A percentile compares a stretch with the other conserved stretches of the same genome.
These are phyloP conservation scores for Siphlonurus alternatus DNA, from an alignment of 2,888 invertebrate genomes.

Conservation along the genomic window DNA sequence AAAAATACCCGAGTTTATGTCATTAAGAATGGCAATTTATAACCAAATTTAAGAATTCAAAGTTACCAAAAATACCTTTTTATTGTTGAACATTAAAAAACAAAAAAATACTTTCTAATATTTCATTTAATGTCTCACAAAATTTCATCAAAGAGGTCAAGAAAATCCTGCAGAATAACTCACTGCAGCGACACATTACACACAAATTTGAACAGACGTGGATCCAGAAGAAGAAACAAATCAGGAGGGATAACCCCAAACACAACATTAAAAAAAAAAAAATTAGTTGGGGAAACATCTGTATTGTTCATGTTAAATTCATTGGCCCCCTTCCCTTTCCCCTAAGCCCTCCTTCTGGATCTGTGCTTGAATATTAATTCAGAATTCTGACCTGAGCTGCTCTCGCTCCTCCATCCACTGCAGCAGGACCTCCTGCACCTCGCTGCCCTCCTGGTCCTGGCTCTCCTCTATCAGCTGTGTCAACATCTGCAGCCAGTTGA, in stretches of 20 bases:
- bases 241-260: too few species aligned
- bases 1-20: neutral
- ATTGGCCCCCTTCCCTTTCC: neutral
- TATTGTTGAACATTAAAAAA: too few species aligned
- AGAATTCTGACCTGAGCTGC: constrained; percentile 39
- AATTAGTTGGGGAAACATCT: neutral
- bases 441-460: constrained; percentile 58
- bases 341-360: neutral
- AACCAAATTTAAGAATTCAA: neutral
- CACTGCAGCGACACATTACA: too few species aligned
- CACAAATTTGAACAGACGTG: too few species aligned
- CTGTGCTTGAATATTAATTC: neutral
- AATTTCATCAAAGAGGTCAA: too few species aligned
- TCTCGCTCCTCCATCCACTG: constrained; percentile 74
- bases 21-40: neutral
- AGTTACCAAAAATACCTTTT: constrained; percentile 2
- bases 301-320: neutral
- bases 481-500: constrained; percentile 84
- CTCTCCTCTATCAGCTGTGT: constrained; percentile 79
- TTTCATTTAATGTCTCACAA: too few species aligned
- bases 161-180: too few species aligned
- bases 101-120: too few species aligned
- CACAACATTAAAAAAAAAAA: neutral
- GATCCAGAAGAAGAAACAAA: too few species aligned
- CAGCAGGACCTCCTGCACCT: constrained; percentile 43